Conservation (phyloP, 2,113 vertebrate genomes). For the Ursus arctos region DNA sequence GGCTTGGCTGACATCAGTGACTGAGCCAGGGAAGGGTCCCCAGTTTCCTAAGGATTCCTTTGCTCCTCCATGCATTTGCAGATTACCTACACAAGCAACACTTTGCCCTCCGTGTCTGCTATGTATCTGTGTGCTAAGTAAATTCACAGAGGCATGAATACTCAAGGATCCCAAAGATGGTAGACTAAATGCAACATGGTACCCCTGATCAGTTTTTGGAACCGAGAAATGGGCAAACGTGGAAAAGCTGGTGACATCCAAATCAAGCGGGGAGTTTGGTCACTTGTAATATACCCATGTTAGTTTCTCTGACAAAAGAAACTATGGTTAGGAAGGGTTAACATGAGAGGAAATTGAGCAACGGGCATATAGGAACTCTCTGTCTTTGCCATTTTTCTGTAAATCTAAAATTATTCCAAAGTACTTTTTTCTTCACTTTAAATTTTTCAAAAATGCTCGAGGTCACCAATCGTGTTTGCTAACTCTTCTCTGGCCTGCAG, state of each 20-base stretch:
- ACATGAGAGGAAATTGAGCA: background rate
- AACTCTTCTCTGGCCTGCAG: background rate
- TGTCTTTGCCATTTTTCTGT: background rate
- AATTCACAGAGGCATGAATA: background rate
- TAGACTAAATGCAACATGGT: background rate
- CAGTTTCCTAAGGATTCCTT: slow-evolving; percentile 28
- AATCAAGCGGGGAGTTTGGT: background rate
- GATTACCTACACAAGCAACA: background rate
- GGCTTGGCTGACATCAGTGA: slow-evolving; percentile 68
- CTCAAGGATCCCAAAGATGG: background rate
- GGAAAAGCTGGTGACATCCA: background rate
- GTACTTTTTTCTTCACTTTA: background rate
- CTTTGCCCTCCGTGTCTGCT: background rate
- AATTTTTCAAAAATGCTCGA: background rate
- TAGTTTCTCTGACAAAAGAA: background rate
- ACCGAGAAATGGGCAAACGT: background rate
- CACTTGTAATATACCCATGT: background rate
- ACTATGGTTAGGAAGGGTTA: background rate
- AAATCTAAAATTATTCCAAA: slow-evolving; percentile 35
- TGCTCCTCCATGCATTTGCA: background rate
- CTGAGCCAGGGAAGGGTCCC: slow-evolving; percentile 65
- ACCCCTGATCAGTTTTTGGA: background rate
- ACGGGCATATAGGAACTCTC: background rate
- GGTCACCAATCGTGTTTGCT: background rate
- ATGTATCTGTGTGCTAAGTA: background rate